phyloP scores from a whole-genome alignment of 23 tunicate species.

The Clavelina lepadiformis region DNA sequence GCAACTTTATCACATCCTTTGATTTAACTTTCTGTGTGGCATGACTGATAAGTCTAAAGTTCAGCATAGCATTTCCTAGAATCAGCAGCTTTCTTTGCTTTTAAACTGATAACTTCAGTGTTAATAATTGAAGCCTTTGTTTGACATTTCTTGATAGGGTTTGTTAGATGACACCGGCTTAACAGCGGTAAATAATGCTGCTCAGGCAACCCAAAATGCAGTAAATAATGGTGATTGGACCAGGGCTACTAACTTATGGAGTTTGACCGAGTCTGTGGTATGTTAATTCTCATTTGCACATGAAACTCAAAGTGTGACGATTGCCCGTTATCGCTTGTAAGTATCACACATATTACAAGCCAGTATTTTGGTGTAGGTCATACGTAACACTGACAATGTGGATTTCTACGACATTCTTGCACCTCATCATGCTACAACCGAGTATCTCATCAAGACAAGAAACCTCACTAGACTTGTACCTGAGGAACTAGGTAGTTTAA shows the following conservation, averaged over 20 bases:
- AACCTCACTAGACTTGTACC: constrained; percentile 14
- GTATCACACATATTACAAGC: background rate
- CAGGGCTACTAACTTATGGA: constrained; percentile 74
- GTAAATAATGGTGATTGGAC: constrained; percentile 75
- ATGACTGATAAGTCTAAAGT: too few species aligned
- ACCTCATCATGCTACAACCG: constrained; percentile 60
- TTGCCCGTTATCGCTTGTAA: background rate
- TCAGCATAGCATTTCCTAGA: too few species aligned
- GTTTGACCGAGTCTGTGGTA: constrained; percentile 62
- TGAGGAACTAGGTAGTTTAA: constrained; percentile 30
- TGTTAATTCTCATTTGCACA: constrained; percentile 5
- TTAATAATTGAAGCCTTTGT: too few species aligned
- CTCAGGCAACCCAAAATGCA: constrained; percentile 64
- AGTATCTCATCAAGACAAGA: background rate
- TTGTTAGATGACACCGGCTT: constrained; percentile 64
- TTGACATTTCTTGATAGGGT: constrained; percentile 43
- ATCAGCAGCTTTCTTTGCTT: too few species aligned
- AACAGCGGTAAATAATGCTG: constrained; percentile 43
- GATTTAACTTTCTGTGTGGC: too few species aligned
- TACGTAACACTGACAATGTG: constrained; percentile 61
- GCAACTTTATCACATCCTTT: too few species aligned
- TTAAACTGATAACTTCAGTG: too few species aligned
- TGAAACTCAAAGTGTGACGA: background rate
- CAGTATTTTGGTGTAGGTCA: constrained; percentile 28
- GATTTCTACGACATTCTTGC: constrained; percentile 80